Evolutionary conservation across 2,888 invertebrate species (phyloP).

Genomic region (Lottia gigantea): DNA sequence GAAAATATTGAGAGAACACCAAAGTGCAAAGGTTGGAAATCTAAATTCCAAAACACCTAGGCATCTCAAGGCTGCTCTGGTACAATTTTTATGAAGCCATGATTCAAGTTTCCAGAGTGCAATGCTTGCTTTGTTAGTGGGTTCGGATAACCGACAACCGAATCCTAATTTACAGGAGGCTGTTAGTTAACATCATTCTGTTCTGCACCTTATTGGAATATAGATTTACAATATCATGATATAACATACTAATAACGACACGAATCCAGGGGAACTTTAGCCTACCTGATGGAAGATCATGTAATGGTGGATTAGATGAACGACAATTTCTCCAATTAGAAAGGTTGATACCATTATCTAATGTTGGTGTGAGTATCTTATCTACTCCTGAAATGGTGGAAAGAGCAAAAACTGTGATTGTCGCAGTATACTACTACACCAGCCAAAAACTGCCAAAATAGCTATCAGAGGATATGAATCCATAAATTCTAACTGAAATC

Average conservation of each 20-base stretch:
- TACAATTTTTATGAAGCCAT: no score
- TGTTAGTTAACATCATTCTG: no score
- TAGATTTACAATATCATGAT: not conserved
- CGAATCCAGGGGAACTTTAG: no score
- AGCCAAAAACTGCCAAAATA: no score
- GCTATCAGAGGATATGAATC: no score
- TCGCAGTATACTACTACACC: not conserved
- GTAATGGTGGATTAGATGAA: conserved; percentile 47
- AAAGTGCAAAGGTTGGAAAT: not conserved
- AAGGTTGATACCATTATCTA: conserved; percentile 29
- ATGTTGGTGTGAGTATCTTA: conserved; percentile 33
- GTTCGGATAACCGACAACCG: no score
- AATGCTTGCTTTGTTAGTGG: no score
- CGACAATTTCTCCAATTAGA: conserved; percentile 45
- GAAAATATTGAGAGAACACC: not conserved
- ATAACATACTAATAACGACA: no score
- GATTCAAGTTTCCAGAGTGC: no score
- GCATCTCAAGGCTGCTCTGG: no score
- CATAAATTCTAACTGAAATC: conserved; percentile 7
- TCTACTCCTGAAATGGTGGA: conserved; percentile 40
- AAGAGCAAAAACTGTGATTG: no score
- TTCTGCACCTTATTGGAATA: not conserved
- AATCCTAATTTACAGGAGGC: no score
- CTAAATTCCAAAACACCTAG: not conserved
- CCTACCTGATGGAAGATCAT: conserved; percentile 52